Conservation (phyloP, 2,888 invertebrate genomes). For the Cantharis nigra region DNA sequence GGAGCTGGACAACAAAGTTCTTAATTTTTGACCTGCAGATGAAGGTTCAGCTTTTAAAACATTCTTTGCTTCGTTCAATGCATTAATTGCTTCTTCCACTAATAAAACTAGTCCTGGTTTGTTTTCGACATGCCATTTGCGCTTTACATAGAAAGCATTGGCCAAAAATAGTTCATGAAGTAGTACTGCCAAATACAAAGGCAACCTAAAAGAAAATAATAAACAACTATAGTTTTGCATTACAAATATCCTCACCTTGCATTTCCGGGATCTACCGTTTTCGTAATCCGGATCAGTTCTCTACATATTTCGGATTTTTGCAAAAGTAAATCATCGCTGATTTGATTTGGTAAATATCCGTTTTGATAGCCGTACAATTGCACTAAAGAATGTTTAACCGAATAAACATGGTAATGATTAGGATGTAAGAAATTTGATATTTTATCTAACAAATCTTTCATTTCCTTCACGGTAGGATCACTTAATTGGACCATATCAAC, state of each 20-base stretch:
- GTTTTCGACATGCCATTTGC: slow-evolving; percentile 53
- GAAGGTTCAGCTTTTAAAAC: slow-evolving; percentile 60
- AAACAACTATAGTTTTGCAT: not conserved
- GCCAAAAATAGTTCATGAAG: slow-evolving; percentile 72
- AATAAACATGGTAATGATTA: slow-evolving; percentile 82
- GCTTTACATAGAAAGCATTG: slow-evolving; percentile 58
- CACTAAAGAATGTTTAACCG: slow-evolving; percentile 79
- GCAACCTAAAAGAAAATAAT: slow-evolving; percentile 55
- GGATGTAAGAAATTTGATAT: slow-evolving; percentile 78
- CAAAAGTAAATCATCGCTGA: slow-evolving; percentile 64
- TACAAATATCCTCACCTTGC: slow-evolving; percentile 56
- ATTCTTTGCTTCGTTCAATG: slow-evolving; percentile 56
- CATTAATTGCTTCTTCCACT: slow-evolving; percentile 57
- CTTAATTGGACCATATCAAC: slow-evolving; percentile 69
- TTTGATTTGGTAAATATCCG: slow-evolving; percentile 60
- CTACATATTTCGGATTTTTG: slow-evolving; percentile 72
- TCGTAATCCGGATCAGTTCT: slow-evolving; percentile 66
- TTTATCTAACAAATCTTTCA: slow-evolving; percentile 70
- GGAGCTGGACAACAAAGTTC: slow-evolving; percentile 57
- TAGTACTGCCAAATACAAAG: slow-evolving; percentile 78
- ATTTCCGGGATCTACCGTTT: slow-evolving; percentile 72
- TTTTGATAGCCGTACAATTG: slow-evolving; percentile 77
- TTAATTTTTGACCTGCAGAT: slow-evolving; percentile 62
- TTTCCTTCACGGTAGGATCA: slow-evolving; percentile 63
- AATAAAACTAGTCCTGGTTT: slow-evolving; percentile 51